Conservation (phyloP, 2,888 invertebrate genomes). For the Torymus auratus region DNA sequence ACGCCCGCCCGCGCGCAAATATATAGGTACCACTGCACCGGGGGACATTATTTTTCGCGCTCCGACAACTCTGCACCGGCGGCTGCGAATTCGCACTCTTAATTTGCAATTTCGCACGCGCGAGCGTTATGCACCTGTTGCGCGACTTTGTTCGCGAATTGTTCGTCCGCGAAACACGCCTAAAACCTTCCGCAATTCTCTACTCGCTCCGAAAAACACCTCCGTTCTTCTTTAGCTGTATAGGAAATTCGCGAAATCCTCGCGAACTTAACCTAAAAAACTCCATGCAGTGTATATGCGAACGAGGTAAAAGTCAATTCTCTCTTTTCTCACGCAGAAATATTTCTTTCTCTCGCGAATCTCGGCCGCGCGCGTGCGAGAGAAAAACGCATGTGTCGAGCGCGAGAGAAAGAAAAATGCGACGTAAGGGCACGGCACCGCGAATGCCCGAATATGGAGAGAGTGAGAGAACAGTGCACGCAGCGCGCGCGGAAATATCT, state of each 20-base stretch:
- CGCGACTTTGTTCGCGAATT: background rate
- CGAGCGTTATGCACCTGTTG: slow-evolving; percentile 23
- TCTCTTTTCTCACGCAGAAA: too few relatives aligned
- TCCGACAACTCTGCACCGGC: too few relatives aligned
- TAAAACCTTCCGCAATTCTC: too few relatives aligned
- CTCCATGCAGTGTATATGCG: slow-evolving; percentile 11
- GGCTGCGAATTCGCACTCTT: too few relatives aligned
- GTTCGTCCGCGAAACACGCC: background rate
- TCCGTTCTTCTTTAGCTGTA: too few relatives aligned
- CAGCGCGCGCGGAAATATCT: slow-evolving; percentile 25
- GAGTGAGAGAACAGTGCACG: slow-evolving; percentile 29
- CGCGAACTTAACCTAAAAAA: slow-evolving; percentile 54
- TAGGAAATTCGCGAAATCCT: background rate
- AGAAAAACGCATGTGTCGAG: slow-evolving; percentile 9
- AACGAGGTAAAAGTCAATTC: background rate
- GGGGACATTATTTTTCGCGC: too few relatives aligned
- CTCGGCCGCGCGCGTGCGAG: background rate
- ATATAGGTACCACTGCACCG: too few relatives aligned
- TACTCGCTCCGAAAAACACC: too few relatives aligned
- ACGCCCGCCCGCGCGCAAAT: too few relatives aligned
- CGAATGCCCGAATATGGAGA: slow-evolving; percentile 56
- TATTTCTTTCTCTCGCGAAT: background rate
- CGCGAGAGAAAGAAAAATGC: slow-evolving; percentile 16
- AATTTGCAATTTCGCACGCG: background rate
- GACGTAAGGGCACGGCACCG: slow-evolving; percentile 14